These are phyloP conservation scores for Sebastes dallii DNA, from an alignment of 2,797 vertebrate species.

Conservation along the genomic window DNA sequence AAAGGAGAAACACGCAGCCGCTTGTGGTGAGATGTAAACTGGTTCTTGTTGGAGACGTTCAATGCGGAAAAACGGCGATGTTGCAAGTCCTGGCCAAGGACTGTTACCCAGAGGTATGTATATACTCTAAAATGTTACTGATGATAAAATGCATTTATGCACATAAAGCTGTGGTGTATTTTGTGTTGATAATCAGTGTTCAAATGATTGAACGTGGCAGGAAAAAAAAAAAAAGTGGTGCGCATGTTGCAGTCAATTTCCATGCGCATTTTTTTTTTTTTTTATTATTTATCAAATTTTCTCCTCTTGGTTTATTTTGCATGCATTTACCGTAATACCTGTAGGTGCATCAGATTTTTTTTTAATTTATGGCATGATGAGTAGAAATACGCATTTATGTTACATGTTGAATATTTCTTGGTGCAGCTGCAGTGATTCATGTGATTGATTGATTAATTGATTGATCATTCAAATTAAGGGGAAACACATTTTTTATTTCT, in stretches of 20 bases:
- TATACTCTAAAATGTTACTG: background rate
- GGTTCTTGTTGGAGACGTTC: conserved; percentile 94
- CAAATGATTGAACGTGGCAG: background rate
- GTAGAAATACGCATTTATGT: background rate
- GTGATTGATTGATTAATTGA: conserved; percentile 39
- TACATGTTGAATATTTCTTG: background rate
- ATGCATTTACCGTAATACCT: background rate
- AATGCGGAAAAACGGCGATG: conserved; percentile 98
- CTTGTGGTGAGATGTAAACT: conserved; percentile 93
- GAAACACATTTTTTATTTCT: background rate
- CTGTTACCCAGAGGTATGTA: conserved; percentile 93
- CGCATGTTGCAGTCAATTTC: conserved; percentile 57
- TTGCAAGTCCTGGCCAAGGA: conserved; percentile 96
- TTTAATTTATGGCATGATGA: background rate
- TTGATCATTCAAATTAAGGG: background rate
- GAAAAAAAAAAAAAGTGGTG: conserved; percentile 14
- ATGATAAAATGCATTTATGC: background rate
- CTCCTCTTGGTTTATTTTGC: background rate
- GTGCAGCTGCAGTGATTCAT: conserved; percentile 28
- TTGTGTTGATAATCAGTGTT: background rate
- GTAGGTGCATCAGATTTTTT: background rate
- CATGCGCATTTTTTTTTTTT: conserved; percentile 56
- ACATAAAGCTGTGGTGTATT: background rate
- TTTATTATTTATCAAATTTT: conserved; percentile 5
- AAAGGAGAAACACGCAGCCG: conserved; percentile 88